phyloP scores from a whole-genome alignment of 2,113 vertebrate genomes.

The Ctenodactylus gundi region DNA sequence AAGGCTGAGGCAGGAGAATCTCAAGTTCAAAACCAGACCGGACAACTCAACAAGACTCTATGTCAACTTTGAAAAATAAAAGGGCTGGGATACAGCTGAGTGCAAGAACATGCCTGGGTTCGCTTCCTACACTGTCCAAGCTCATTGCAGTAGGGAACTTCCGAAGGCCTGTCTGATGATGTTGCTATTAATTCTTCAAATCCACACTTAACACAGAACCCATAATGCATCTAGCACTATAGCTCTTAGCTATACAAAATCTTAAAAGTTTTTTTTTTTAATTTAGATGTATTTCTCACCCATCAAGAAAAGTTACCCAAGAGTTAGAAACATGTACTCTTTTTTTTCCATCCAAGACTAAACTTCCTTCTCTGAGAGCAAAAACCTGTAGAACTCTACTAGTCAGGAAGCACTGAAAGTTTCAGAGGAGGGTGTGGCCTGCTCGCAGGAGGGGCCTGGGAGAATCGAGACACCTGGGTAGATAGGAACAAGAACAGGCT shows the following conservation, averaged over 20 bases:
- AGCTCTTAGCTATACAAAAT: neutral
- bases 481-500: neutral
- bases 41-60: no score
- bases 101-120: no score
- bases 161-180: accelerated
- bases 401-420: neutral
- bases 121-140: no score
- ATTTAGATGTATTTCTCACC: neutral
- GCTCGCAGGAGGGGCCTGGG: neutral
- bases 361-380: neutral
- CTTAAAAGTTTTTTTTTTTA: neutral
- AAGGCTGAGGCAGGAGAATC: no score
- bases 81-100: no score
- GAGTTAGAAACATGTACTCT: neutral
- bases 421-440: neutral
- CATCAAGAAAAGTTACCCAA: neutral
- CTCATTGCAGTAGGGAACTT: neutral
- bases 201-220: neutral
- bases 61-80: no score
- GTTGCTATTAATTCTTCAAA: neutral
- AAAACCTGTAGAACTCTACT: neutral
- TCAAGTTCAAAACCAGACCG: no score
- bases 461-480: neutral
- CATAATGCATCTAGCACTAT: neutral
- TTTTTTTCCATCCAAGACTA: neutral